Percentiles rank a stretch among this genome's conserved stretches.
Conservation (phyloP, 2,797 vertebrate genomes). For the Eleutherodactylus coqui region DNA sequence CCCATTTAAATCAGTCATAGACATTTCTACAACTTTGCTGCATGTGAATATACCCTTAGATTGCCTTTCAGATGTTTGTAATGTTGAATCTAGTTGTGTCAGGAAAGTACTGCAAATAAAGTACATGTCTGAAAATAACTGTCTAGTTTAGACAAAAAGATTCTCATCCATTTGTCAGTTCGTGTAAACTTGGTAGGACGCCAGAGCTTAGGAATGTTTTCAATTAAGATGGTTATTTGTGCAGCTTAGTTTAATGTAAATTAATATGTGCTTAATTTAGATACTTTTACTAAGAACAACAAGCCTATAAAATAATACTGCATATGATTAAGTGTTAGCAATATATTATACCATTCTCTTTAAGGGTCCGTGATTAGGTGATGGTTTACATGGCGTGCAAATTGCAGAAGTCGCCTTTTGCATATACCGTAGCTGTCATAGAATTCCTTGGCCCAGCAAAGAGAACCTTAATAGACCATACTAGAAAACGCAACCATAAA, state of each 20-base stretch:
- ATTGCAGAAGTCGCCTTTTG: background rate
- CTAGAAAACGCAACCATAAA: background rate
- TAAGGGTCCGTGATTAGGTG: background rate
- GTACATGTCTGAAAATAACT: background rate
- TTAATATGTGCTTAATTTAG: constrained; percentile 49
- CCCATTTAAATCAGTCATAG: background rate
- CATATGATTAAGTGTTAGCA: constrained; percentile 59
- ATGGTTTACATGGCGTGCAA: background rate
- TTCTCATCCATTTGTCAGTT: constrained; percentile 42
- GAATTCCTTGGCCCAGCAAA: background rate
- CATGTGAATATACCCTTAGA: background rate
- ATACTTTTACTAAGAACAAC: constrained; percentile 55
- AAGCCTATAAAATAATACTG: constrained; percentile 53
- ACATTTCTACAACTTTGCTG: background rate
- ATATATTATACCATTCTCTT: constrained; percentile 47
- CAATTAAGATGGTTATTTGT: constrained; percentile 51
- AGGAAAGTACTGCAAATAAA: background rate
- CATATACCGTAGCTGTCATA: background rate
- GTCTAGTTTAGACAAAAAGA: constrained; percentile 1
- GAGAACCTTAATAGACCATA: background rate
- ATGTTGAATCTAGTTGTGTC: background rate
- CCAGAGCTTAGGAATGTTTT: constrained; percentile 54
- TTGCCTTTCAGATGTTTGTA: background rate
- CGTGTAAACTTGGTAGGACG: constrained; percentile 32
- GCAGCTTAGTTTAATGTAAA: constrained; percentile 47